A percentile compares a stretch with the other conserved stretches of the same genome.
Conservation (phyloP, 1,140 invertebrate genomes). For the Leptoteleia sp. region DNA sequence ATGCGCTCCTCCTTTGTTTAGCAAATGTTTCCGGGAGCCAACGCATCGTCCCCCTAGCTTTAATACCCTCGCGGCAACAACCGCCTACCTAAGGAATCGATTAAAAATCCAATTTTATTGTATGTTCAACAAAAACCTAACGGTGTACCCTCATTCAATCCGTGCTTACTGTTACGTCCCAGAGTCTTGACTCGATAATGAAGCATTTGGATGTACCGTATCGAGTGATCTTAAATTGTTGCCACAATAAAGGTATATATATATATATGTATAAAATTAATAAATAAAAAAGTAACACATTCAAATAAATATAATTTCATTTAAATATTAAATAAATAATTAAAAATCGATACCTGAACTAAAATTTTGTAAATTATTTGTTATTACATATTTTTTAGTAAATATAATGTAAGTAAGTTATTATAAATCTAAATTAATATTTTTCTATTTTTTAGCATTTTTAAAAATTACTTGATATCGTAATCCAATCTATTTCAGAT, state of each 20-base stretch:
- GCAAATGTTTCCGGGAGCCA: constrained; percentile 45
- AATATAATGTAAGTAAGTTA: too few relatives aligned
- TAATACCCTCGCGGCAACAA: constrained; percentile 32
- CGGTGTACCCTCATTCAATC: background rate
- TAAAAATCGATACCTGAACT: too few relatives aligned
- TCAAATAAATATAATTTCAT: too few relatives aligned
- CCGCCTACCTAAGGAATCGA: constrained; percentile 30
- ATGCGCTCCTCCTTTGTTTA: constrained; percentile 57
- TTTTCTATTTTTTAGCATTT: too few relatives aligned
- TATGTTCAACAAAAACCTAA: constrained; percentile 24
- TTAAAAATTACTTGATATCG: too few relatives aligned
- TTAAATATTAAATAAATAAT: too few relatives aligned
- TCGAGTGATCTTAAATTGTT: constrained; percentile 16
- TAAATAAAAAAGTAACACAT: background rate
- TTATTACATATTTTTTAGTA: too few relatives aligned
- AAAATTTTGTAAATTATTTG: too few relatives aligned
- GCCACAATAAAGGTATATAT: constrained; percentile 9
- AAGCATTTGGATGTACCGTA: constrained; percentile 15
- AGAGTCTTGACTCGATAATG: constrained; percentile 32
- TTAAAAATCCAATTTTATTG: constrained; percentile 55
- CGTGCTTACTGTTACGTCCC: constrained; percentile 15
- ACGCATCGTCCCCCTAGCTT: constrained; percentile 32
- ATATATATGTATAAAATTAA: too few relatives aligned
- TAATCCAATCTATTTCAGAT: too few relatives aligned
- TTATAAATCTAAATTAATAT: too few relatives aligned